Evolutionary conservation across 1,140 invertebrate genomes (phyloP).

Genomic region (Ostrea denselamellosa): DNA sequence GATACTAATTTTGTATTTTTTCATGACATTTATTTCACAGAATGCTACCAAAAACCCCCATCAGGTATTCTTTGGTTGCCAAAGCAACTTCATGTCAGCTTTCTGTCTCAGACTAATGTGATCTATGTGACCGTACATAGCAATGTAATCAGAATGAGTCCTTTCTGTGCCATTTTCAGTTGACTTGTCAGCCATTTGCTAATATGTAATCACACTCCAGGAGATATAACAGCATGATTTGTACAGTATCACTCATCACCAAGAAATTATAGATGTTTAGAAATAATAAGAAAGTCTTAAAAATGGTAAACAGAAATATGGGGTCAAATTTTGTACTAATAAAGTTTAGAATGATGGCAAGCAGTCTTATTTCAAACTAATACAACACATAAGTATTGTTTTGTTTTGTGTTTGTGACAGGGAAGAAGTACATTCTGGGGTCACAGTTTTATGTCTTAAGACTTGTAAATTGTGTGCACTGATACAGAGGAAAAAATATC

Average conservation of each 20-base stretch:
- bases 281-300: background rate
- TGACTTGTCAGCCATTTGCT: background rate
- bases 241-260: background rate
- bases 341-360: no score
- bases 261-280: background rate
- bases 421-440: no score
- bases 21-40: slow-evolving; percentile 29
- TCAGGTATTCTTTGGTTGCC: slow-evolving; percentile 13
- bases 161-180: background rate
- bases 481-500: no score
- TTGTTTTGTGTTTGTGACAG: no score
- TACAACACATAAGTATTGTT: no score
- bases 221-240: background rate
- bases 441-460: no score
- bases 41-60: slow-evolving; percentile 24
- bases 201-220: background rate
- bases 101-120: background rate
- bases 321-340: no score
- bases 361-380: no score
- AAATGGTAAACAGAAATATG: no score
- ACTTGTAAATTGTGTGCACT: no score
- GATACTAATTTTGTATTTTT: background rate
- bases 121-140: background rate
- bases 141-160: background rate
- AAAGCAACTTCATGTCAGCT: slow-evolving; percentile 13